Evolutionary conservation across 2,888 invertebrate genomes (phyloP), one percentile per base, ranked within the genome.

Genomic region (Schrankia costaestrigalis): DNA sequence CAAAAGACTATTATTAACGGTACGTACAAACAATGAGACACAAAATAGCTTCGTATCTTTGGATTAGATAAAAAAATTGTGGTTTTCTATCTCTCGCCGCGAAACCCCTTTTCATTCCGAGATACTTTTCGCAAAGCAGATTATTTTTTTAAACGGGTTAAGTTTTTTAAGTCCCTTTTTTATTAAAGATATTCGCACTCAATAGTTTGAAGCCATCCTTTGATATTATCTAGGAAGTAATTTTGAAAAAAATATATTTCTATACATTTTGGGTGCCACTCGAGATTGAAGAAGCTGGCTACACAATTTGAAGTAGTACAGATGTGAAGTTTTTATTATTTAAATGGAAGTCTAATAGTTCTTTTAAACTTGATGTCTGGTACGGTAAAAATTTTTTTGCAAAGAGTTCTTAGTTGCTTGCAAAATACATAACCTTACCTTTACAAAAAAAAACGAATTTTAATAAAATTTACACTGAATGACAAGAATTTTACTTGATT

Each of bases 141-240:
- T 84, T 83, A 83, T 71, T 77, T 78, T 76, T 81, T 32, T 79
- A 60, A 76, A 68, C 27, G 71, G 77, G 71, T 78, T 78, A 69
- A 43, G 47, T 71, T 78, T 80, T 78, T 78, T 48, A 28, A 54
- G 42, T 32, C 31, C 33, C 53, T 62, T 57, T 60, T 65, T 56
- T 54, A 46, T 31, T 42, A 54, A 62, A 48, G 56, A 60, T 55
- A 54, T 37, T 41, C 46, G 39, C 48, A 19, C 21, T 30, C 34
- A 37, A 46, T 46, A 46, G 54, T 52, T 49, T 43, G 41, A 32
- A 35, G 45, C 19, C 21, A 17, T 15, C 19, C 31, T 29, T 28
- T 21, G 26, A 53, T 60, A 51, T 41, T 56, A 52, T 57, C 44
- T 47, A 44, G 28, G 36, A 51, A 45, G 41, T 54, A 42, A 51